Percentiles rank a stretch among this genome's conserved stretches.
Evolutionary conservation across 2,888 invertebrate species (phyloP).

Genomic region (Synanthedon formicaeformis): DNA sequence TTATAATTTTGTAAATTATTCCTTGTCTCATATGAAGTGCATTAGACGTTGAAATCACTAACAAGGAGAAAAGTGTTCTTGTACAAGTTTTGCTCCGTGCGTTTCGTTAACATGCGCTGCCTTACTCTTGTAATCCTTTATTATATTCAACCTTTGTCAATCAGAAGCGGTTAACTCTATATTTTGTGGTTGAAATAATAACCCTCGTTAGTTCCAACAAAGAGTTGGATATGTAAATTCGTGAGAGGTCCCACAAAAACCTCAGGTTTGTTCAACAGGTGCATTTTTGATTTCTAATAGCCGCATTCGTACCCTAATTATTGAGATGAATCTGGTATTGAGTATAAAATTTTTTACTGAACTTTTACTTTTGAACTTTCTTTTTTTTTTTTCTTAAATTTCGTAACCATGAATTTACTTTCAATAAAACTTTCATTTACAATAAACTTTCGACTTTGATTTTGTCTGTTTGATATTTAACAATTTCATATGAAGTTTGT

Average conservation of each 20-base stretch:
- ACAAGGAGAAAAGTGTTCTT: constrained; percentile 46
- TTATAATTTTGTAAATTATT: neutral
- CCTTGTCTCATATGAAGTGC: constrained; percentile 5
- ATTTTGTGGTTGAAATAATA: constrained; percentile 65
- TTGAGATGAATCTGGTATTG: constrained; percentile 32
- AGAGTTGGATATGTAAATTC: constrained; percentile 62
- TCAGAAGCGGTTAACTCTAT: constrained; percentile 48
- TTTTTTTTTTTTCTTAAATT: constrained; percentile 22
- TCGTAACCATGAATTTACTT: too few relatives aligned
- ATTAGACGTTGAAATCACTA: constrained; percentile 43
- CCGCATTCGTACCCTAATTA: constrained; percentile 40
- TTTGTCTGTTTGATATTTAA: too few relatives aligned
- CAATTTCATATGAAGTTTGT: too few relatives aligned
- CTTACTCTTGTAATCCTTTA: constrained; percentile 33
- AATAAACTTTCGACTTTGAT: neutral
- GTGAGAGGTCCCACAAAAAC: constrained; percentile 59
- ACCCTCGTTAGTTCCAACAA: constrained; percentile 56
- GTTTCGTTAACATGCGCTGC: constrained; percentile 17
- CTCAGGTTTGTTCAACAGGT: constrained; percentile 54
- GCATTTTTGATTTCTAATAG: constrained; percentile 58
- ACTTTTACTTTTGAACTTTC: constrained; percentile 49
- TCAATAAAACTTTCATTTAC: neutral
- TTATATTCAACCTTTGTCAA: constrained; percentile 49
- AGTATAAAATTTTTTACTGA: constrained; percentile 31
- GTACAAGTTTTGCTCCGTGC: constrained; percentile 18